Percentiles rank a stretch among this genome's conserved stretches.
Conservation (phyloP, 2,113 vertebrate genomes). For the Aptenodytes forsteri region DNA sequence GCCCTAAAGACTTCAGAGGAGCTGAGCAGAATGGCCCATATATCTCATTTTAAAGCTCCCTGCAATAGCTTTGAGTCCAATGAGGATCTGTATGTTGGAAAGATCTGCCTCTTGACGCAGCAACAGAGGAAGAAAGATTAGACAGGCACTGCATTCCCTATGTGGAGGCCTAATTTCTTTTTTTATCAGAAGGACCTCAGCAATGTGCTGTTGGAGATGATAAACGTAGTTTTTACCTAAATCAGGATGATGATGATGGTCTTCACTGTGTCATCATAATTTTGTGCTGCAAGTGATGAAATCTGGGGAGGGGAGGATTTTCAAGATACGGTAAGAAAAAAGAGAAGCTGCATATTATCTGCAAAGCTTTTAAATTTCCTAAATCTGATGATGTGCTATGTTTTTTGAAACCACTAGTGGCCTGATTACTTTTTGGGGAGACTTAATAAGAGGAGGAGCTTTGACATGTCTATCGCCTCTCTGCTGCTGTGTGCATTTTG, state of each 20-base stretch:
- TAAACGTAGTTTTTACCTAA: not conserved
- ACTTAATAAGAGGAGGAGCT: not conserved
- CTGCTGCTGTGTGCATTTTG: not conserved
- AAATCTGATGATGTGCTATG: not conserved
- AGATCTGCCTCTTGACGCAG: slow-evolving; percentile 39
- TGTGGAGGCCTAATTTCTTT: not conserved
- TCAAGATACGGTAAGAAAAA: not conserved
- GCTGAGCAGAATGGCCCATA: slow-evolving; percentile 28
- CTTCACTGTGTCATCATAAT: not conserved
- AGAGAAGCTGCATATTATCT: not conserved
- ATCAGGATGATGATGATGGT: not conserved
- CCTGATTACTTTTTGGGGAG: not conserved
- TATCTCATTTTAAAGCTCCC: slow-evolving; percentile 55
- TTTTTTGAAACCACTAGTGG: not conserved
- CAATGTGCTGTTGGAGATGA: not conserved
- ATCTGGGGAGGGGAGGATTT: not conserved
- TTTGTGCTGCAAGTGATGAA: not conserved
- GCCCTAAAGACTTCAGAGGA: slow-evolving; percentile 51
- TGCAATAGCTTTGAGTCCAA: slow-evolving; percentile 17
- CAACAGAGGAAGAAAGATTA: slow-evolving; percentile 38
- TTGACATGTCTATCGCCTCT: not conserved
- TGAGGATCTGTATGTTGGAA: slow-evolving; percentile 8
- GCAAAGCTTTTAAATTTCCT: not conserved
- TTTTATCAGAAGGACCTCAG: slow-evolving; percentile 3
- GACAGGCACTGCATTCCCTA: not conserved